Base-by-base conservation (phyloP, 2,888 invertebrate species). In the Apotomis capreana region DNA sequence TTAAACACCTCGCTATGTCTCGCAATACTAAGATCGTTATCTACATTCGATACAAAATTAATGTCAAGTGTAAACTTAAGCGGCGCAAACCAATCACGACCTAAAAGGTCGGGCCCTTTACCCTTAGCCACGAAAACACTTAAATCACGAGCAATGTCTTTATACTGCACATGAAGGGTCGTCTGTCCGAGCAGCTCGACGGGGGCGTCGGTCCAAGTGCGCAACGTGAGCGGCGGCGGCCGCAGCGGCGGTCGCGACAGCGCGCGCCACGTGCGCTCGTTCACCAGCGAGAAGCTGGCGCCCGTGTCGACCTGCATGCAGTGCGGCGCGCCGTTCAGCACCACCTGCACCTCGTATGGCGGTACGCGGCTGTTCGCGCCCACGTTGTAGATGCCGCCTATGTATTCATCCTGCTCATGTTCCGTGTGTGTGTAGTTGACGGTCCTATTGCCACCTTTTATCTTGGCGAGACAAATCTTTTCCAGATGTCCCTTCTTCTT, bases 1-100 rank as follows among this genome's bases (percentile, higher is more conserved):
- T 71, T 72, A 70, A 80, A 80, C 3, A 79, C 70, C 2, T 78
- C 75, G 1, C 57, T 62, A 61, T 77, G 63, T 37, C 63, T 69
- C 4, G 70, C 10, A 5, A 70, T 67, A n/a, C 62, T 40, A 46
- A 61, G 51, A 8, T 3, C 13, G 26, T 64, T 13, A 8, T 3
- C 44, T 44, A 44, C 5, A 8, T 44, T 44, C 0, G 58, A 64
- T 5, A 74, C 51, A 57, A 54, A 64, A 61, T 74, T 62, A 26
- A 74, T 55, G 26, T 68, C 73, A 44, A 76, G 5, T 5, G 62
- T 68, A 36, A 76, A 74, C 6, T 69, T 54, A 4, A 76, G 60
- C 9, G 74, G 65, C 15, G 36, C 60, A 5, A 76, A 68, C 74
- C 75, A 77, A 36, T 76, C 61, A 0, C 75, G 73, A 2, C 76